Evolutionary conservation across 2,797 vertebrate species (phyloP), one percentile per base, ranked within the genome.

Genomic region (Alcedo quadribrachys): DNA sequence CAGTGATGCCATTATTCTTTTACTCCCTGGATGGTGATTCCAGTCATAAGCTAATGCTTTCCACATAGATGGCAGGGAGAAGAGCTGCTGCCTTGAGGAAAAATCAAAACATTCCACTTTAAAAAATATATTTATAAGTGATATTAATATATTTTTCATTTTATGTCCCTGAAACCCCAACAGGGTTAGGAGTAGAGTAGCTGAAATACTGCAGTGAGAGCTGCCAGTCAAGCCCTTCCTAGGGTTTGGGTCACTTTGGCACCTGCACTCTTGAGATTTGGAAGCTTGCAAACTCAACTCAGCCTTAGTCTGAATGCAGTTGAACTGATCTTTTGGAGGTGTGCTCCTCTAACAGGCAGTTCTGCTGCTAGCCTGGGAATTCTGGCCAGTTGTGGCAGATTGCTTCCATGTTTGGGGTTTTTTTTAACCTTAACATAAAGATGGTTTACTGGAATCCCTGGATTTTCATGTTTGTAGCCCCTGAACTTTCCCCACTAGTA

Each of bases 121-220:
- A 27, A 51, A 86, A 93, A 93, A 65, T 55, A 45, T n/a, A 15
- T 90, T 70, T 80, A 74, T 77, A 50, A 71, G 4, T 10, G 32
- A 7, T 55, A 53, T 62, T 70, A 80, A 73, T 50, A 15, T 20
- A 43, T 60, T 90, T 94, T 91, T 91, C 30, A 62, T 90, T 89
- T 81, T 51, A 27, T 48, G 15, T 69, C 33, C n/a, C 33, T 53
- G 63, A 60, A 84, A 22, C 16, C 15, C 14, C 50, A 70, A 20
- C 27, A 77, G 35, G 11, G 12, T 65, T 54, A 68, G 37, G 28
- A 43, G 15, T 51, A 67, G 70, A 65, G 50, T 24, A 87, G 43
- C 37, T 86, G 75, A 92, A 91, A 92, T 91, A 75, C 21, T 82
- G 57, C 50, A 65, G 69, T 61, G 42, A 80, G 63, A 77, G 32